These are phyloP conservation scores for Gulo gulo DNA, from an alignment of 2,113 vertebrate species.

Conservation along the genomic window DNA sequence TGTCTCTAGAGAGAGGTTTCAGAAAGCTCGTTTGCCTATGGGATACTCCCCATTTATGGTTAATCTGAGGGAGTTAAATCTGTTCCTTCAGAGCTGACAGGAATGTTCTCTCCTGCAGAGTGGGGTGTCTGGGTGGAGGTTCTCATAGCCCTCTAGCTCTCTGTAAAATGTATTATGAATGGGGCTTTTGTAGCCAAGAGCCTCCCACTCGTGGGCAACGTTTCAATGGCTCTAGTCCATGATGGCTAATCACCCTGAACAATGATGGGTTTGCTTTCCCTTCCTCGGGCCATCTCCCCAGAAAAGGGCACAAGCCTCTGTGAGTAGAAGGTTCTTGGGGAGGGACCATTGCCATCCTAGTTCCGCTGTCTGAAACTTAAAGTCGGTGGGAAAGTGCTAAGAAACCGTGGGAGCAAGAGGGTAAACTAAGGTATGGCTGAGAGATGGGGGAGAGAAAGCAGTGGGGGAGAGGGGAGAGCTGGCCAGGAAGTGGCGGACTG, in stretches of 20 bases:
- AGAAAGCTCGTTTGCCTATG: constrained; percentile 33
- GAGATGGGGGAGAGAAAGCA: neutral
- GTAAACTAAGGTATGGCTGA: neutral
- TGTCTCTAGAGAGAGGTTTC: neutral
- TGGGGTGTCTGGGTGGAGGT: constrained; percentile 44
- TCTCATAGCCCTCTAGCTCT: constrained; percentile 31
- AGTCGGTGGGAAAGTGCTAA: neutral
- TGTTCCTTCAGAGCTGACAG: neutral
- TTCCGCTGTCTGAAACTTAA: neutral
- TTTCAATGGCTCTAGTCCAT: constrained; percentile 44
- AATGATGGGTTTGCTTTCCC: neutral
- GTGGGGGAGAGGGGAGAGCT: neutral
- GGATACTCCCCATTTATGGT: neutral
- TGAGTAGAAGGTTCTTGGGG: neutral
- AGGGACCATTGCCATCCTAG: neutral
- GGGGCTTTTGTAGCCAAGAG: constrained; percentile 34
- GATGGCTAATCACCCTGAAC: constrained; percentile 13
- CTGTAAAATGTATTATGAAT: constrained; percentile 60
- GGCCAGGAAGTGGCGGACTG: neutral
- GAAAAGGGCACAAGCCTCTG: neutral
- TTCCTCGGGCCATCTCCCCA: neutral
- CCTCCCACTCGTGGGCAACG: constrained; percentile 36
- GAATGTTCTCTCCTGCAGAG: constrained; percentile 26
- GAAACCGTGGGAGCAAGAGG: neutral
- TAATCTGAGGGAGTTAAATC: constrained; percentile 34